Percentiles rank a stretch among this genome's conserved stretches.
phyloP scores from a whole-genome alignment of 2,113 vertebrate species.

The Megaleporinus macrocephalus region DNA sequence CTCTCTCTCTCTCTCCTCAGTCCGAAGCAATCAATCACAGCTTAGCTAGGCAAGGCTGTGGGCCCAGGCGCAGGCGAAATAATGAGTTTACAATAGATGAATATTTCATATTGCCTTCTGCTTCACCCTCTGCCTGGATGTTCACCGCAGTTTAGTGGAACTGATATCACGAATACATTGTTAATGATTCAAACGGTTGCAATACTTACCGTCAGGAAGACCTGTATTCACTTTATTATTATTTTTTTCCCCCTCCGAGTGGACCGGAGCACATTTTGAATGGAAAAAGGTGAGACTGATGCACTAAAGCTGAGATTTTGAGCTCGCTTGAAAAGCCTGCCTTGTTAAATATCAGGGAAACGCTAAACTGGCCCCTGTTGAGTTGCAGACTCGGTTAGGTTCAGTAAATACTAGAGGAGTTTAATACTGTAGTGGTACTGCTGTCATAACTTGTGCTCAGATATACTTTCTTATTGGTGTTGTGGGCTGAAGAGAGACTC shows the following conservation, averaged over 20 bases:
- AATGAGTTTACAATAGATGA: slow-evolving; percentile 72
- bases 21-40: slow-evolving; percentile 70
- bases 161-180: slow-evolving; percentile 35
- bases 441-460: no score
- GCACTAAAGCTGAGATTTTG: neutral
- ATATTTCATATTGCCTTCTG: slow-evolving; percentile 64
- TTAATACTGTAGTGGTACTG: no score
- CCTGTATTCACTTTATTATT: slow-evolving; percentile 20
- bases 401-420: neutral
- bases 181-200: slow-evolving; percentile 22
- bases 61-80: slow-evolving; percentile 60
- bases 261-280: neutral
- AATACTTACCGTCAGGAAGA: slow-evolving; percentile 3
- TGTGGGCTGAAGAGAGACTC: no score
- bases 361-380: neutral
- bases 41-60: slow-evolving; percentile 63
- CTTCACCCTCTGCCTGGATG: slow-evolving; percentile 49
- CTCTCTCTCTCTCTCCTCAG: slow-evolving; percentile 29
- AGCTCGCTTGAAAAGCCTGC: neutral
- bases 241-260: neutral
- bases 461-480: no score
- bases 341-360: neutral
- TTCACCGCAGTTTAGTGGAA: slow-evolving; percentile 57
- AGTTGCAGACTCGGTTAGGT: neutral
- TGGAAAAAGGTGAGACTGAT: neutral